Conservation (phyloP, 92 coral and sea anemone genomes). For the Metridium senile region DNA sequence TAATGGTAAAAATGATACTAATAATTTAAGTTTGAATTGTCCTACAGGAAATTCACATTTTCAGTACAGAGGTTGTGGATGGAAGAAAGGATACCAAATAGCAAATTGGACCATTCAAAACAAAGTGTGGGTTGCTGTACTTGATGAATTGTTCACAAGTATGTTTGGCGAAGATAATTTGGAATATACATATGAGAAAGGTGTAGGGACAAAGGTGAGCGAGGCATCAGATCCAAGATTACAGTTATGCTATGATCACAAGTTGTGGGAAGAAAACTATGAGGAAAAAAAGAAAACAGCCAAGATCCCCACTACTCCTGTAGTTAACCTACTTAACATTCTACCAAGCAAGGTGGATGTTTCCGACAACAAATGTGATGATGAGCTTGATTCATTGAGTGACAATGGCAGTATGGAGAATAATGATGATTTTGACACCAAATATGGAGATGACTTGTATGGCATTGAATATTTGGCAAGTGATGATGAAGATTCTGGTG, state of each 20-base stretch:
- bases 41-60: conserved; percentile 15
- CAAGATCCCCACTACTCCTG: conserved; percentile 9
- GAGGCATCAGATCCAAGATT: conserved; percentile 22
- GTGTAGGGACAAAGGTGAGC: conserved; percentile 16
- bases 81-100: conserved; percentile 4
- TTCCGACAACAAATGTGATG: background rate
- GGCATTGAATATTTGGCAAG: conserved; percentile 10
- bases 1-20: too few relatives aligned
- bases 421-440: background rate
- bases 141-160: conserved; percentile 18
- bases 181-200: conserved; percentile 15
- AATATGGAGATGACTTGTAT: conserved; percentile 9
- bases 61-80: conserved; percentile 30
- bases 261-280: conserved; percentile 15
- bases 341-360: conserved; percentile 8
- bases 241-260: conserved; percentile 7
- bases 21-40: background rate
- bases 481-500: conserved; percentile 9
- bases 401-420: conserved; percentile 3
- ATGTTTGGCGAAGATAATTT: conserved; percentile 12
- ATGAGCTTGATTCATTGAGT: background rate
- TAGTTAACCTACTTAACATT: conserved; percentile 3
- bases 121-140: conserved; percentile 16
- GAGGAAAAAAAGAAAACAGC: background rate
- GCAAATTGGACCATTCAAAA: conserved; percentile 10